phyloP scores from a whole-genome alignment of 2,113 vertebrate genomes.

The Ophiodon elongatus region DNA sequence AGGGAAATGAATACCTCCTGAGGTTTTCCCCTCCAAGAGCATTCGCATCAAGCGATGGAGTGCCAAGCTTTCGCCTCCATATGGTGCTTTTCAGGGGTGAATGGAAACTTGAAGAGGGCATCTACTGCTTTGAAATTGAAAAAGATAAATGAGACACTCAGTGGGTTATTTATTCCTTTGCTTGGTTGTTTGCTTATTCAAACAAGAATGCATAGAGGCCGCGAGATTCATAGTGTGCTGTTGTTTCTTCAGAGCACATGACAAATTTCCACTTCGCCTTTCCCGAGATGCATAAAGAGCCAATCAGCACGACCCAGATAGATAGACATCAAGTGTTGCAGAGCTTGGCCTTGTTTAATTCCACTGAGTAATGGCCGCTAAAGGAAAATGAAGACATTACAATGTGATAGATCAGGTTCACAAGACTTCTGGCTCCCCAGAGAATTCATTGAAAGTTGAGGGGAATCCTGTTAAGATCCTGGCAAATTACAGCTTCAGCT shows the following conservation, averaged over 20 bases:
- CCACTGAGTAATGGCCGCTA: slow-evolving; percentile 54
- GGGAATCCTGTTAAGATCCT: slow-evolving; percentile 63
- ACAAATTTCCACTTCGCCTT: slow-evolving; percentile 35
- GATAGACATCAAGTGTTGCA: slow-evolving; percentile 62
- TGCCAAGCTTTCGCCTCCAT: slow-evolving; percentile 20
- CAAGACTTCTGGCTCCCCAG: slow-evolving; percentile 53
- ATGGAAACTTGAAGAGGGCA: slow-evolving; percentile 16
- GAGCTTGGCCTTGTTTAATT: slow-evolving; percentile 70
- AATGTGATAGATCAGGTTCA: slow-evolving; percentile 65
- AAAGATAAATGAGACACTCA: slow-evolving; percentile 27
- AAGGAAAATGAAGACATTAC: slow-evolving; percentile 64
- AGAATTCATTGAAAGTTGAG: slow-evolving; percentile 48
- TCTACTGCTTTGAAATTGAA: slow-evolving; percentile 14
- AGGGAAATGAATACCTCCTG: slow-evolving; percentile 60
- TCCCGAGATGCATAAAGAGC: slow-evolving; percentile 49
- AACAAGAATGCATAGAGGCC: neutral
- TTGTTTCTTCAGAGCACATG: slow-evolving; percentile 22
- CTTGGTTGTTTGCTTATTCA: slow-evolving; percentile 18
- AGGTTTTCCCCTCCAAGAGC: slow-evolving; percentile 32
- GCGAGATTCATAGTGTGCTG: neutral
- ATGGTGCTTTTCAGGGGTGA: slow-evolving; percentile 27
- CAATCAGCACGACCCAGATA: slow-evolving; percentile 74
- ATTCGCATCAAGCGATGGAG: neutral
- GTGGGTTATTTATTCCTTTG: neutral
- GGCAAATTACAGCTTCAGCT: slow-evolving; percentile 54